Percentiles rank a stretch among this genome's conserved stretches.
These are phyloP conservation scores for Lycia hirtaria DNA, from an alignment of 2,888 invertebrate genomes.

Conservation along the genomic window DNA sequence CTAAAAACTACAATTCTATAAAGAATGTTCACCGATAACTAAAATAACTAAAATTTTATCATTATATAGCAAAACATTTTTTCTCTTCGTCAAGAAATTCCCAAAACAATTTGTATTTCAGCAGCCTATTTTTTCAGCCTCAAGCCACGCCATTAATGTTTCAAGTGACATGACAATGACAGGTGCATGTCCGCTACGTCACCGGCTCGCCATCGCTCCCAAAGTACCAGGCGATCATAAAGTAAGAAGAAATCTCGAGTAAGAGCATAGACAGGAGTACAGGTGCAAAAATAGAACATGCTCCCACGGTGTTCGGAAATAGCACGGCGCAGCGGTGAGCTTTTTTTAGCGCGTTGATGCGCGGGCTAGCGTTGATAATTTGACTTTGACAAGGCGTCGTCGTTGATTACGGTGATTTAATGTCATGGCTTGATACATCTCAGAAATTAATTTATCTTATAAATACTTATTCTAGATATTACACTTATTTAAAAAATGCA, in stretches of 20 bases:
- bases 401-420: not conserved
- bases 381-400: constrained; percentile 17
- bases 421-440: not conserved
- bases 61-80: too few species aligned
- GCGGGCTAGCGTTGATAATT: constrained; percentile 33
- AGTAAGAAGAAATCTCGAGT: constrained; percentile 47
- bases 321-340: constrained; percentile 48
- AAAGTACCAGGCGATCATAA: constrained; percentile 75
- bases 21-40: too few species aligned
- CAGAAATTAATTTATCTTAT: too few species aligned
- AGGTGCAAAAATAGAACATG: constrained; percentile 75
- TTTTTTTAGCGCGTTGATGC: constrained; percentile 54
- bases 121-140: constrained; percentile 24
- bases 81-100: too few species aligned
- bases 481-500: too few species aligned
- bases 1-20: too few species aligned
- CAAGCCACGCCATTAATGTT: constrained; percentile 28
- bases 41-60: too few species aligned
- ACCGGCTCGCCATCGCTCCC: constrained; percentile 72
- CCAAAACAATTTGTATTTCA: constrained; percentile 3
- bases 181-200: constrained; percentile 79
- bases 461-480: too few species aligned
- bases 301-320: constrained; percentile 70
- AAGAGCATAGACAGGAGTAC: constrained; percentile 34
- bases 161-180: constrained; percentile 66